Evolutionary conservation across 37 sponge, comb jelly and placozoan species (phyloP), one percentile per base, ranked within the genome.

Genomic region (Theonella swinhoei): DNA sequence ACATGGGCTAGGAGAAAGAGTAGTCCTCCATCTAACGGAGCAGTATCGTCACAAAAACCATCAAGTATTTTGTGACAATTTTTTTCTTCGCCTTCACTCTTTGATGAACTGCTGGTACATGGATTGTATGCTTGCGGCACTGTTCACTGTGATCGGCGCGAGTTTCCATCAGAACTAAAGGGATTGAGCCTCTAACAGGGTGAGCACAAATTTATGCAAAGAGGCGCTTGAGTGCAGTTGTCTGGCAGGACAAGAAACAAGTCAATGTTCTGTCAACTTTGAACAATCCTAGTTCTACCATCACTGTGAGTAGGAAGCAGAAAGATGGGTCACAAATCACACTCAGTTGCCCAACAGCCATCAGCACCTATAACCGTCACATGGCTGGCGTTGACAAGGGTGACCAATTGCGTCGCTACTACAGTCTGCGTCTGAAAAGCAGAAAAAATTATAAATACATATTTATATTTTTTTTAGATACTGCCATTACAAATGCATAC

Each of bases 391-490:
- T 74, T 1, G 75, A 74, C n/a, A 9, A 22, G 28, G 58, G 58
- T 1, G 75, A 74, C 75, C 75, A 74, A 26, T 74, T 39, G n/a
- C 75, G 58, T 1, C 2, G 41, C 38, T 74, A 74, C 26, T 74
- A 74, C 11, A 42, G 41, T 20, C 47, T 74, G 25, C 43, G 75
- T 3, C 38, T 74, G 58, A 74, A 74, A 39, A 42, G 41, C 39
- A 22, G 75, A 2, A 74, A 74, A 39, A 22, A 34, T 23, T 74
- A 74, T 29, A 74, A 74, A 39, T 40, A 40, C 22, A 74, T 74
- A 43, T 39, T 74, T 28, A 7, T 34, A 29, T 20, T 74, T 74
- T 28, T 63, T n/a, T n/a, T n/a, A n/a, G 64, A 63, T 28, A 63
- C 26, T 63, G 24, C 26, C 8, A 63, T 74, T 28, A 22, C 28